Evolutionary conservation across 2,113 vertebrate genomes (phyloP).

Genomic region (Panurus biarmicus): DNA sequence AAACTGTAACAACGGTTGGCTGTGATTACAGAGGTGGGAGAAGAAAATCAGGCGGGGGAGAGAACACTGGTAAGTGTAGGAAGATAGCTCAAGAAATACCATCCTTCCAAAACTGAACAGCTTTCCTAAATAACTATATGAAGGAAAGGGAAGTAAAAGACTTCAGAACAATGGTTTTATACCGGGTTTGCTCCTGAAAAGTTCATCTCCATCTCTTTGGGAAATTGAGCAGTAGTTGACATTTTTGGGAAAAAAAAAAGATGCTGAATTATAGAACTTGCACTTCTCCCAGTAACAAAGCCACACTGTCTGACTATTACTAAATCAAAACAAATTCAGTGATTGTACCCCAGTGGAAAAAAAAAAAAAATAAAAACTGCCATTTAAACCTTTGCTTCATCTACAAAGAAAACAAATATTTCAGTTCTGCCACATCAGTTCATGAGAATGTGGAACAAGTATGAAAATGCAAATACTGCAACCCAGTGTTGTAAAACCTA

Average conservation of each 20-base stretch:
- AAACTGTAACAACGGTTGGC: background rate
- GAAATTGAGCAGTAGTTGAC: background rate
- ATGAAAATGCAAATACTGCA: background rate
- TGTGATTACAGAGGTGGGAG: background rate
- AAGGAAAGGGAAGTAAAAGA: background rate
- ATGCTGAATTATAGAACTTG: background rate
- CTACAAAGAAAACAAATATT: background rate
- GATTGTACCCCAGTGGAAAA: background rate
- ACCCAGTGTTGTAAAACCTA: background rate
- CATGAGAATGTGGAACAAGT: background rate
- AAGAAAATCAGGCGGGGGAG: background rate
- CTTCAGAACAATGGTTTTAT: background rate
- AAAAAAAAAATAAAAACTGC: background rate
- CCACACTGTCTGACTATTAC: background rate
- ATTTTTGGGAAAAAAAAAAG: background rate
- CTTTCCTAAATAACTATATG: background rate
- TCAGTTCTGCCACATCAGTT: background rate
- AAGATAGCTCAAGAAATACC: background rate
- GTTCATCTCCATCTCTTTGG: background rate
- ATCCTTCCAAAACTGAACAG: background rate
- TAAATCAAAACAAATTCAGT: background rate
- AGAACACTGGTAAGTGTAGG: background rate
- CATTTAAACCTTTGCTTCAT: background rate
- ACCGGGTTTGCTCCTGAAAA: background rate
- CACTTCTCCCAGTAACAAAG: background rate